Evolutionary conservation across 2,797 vertebrate species (phyloP), one percentile per base, ranked within the genome.

Genomic region (Zenarchopterus dispar): DNA sequence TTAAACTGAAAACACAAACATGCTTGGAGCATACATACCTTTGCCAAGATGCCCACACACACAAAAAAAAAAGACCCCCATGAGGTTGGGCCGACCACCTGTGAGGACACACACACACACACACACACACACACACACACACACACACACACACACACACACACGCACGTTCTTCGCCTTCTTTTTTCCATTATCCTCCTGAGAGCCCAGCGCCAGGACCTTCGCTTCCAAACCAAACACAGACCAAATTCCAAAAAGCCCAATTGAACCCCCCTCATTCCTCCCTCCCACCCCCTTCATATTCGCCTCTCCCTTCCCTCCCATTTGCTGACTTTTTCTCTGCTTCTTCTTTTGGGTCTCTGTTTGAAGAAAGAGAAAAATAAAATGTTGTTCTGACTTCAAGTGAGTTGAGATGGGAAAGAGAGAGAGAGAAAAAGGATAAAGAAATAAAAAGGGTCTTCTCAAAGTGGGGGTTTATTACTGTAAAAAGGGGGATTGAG

Each of bases 191-290:
- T 88, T 83, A 89, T 88, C 84, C 88, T 84, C 87, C 73, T 59
- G 82, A 90, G 91, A 89, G 84, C 80, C 39, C 72, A 82, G 82
- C 28, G 73, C 85, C 69, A 62, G 78, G 87, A 84, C 85, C 67
- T 86, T 91, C 54, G 75, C 89, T 89, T 92, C 91, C 92, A 93
- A 93, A 92, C 91, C 88, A 92, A 93, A 93, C 91, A 91, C 74
- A 88, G 90, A 89, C 69, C 73, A 80, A 93, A 91, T 92, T 92
- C 91, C 89, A 61, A 77, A 87, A 85, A 74, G 83, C 78, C 84
- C 81, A 65, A 82, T 80, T 78, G 73, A n/a, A 46, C 55, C n/a
- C 70, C 5, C 31, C 48, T 57, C 51, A 52, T 24, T 8, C 49
- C 24, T 16, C 43, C 11, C 8, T 28, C 74, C 64, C 59, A 43